Percentiles rank a stretch among this genome's conserved stretches.
phyloP scores from a whole-genome alignment of 2,113 vertebrate genomes.

The Synodontis membranacea region DNA sequence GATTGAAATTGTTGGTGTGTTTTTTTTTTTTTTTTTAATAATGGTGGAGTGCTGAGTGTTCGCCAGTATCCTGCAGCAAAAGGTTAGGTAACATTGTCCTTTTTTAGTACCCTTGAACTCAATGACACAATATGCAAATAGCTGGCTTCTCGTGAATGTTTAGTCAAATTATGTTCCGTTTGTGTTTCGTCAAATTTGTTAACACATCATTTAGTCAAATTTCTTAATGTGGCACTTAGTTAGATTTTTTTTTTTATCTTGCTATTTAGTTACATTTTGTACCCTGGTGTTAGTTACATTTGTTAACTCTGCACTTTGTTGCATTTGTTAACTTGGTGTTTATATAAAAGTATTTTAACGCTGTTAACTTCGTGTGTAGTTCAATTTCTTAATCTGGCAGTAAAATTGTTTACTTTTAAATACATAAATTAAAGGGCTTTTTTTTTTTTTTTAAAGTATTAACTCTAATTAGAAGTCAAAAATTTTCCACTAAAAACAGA shows the following conservation, averaged over 20 bases:
- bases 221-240: neutral
- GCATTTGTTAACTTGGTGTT: neutral
- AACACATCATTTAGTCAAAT: neutral
- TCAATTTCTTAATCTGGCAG: neutral
- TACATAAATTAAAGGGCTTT: no score
- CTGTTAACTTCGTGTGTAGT: neutral
- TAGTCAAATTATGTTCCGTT: neutral
- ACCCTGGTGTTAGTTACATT: neutral
- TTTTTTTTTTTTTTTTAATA: neutral
- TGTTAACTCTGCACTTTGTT: neutral
- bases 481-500: no score
- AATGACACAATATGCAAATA: neutral
- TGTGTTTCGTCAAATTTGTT: neutral
- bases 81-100: constrained; percentile 25
- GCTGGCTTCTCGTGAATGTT: neutral
- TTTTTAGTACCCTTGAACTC: constrained; percentile 4
- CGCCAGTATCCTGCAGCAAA: constrained; percentile 41
- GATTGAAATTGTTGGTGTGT: constrained; percentile 43
- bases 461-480: no score
- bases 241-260: neutral
- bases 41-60: constrained; percentile 22
- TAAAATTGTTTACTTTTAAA: neutral
- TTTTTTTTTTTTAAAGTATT: no score
- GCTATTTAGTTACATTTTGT: neutral
- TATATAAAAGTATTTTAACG: no score